Percentiles rank a stretch among this genome's conserved stretches.
Evolutionary conservation across 2,888 invertebrate genomes (phyloP).

Genomic region (Ormyrus pomaceus): DNA sequence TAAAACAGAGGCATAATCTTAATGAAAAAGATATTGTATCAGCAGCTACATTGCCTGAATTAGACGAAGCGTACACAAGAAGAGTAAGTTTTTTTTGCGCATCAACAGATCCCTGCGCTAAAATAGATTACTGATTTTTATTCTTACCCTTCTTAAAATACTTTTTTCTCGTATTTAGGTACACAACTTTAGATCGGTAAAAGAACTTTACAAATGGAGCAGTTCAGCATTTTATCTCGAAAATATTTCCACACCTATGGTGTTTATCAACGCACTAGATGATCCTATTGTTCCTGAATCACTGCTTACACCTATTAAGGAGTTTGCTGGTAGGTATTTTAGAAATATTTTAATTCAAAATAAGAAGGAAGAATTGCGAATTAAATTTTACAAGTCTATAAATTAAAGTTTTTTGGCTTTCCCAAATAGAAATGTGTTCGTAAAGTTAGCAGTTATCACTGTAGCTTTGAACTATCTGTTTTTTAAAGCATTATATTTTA

Average conservation of each 20-base stretch:
- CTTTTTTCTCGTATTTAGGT: slow-evolving; percentile 77
- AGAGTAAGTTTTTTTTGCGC: slow-evolving; percentile 58
- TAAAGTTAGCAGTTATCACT: too few species aligned
- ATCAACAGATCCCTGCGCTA: too few species aligned
- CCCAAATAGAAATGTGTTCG: too few species aligned
- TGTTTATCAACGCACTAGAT: slow-evolving; percentile 93
- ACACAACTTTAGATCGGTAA: slow-evolving; percentile 86
- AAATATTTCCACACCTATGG: slow-evolving; percentile 89
- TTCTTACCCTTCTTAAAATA: neutral
- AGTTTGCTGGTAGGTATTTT: slow-evolving; percentile 81
- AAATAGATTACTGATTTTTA: neutral
- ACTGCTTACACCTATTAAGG: slow-evolving; percentile 84
- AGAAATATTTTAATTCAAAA: neutral
- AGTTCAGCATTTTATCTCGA: slow-evolving; percentile 89
- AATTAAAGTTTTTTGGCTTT: too few species aligned
- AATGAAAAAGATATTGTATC: slow-evolving; percentile 90
- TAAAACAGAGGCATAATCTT: slow-evolving; percentile 82
- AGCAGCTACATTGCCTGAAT: slow-evolving; percentile 90
- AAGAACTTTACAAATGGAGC: slow-evolving; percentile 90
- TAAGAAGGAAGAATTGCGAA: too few species aligned
- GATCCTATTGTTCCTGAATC: slow-evolving; percentile 93
- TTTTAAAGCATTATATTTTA: too few species aligned
- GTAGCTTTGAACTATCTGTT: too few species aligned
- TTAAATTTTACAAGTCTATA: too few species aligned
- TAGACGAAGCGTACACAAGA: slow-evolving; percentile 93